Conservation (phyloP, 2,797 vertebrate species). For the Lacerta viridis region DNA sequence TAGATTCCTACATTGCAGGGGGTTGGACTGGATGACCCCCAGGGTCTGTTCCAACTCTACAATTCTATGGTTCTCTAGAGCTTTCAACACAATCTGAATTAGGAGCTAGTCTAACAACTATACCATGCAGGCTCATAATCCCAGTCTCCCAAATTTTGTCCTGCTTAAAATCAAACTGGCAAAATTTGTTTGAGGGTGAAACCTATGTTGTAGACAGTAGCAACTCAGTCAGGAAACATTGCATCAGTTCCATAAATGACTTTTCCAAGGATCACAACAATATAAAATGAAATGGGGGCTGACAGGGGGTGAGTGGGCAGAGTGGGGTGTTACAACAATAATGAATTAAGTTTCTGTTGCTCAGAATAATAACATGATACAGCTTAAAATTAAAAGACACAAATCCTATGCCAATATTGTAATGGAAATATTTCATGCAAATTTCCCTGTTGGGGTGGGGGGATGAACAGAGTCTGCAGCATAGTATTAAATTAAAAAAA, state of each 20-base stretch:
- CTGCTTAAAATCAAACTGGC: too few species aligned
- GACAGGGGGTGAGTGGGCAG: not conserved
- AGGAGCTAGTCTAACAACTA: too few species aligned
- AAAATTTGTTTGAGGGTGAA: too few species aligned
- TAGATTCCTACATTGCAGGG: too few species aligned
- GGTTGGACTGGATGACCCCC: too few species aligned
- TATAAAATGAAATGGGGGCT: not conserved
- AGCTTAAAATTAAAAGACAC: not conserved
- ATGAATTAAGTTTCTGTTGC: conserved; percentile 33
- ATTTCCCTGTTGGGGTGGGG: not conserved
- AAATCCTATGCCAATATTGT: not conserved
- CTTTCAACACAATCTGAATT: too few species aligned
- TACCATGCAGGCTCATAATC: too few species aligned
- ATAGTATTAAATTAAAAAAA: not conserved
- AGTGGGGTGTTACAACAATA: not conserved
- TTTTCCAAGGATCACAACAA: not conserved
- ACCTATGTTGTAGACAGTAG: too few species aligned
- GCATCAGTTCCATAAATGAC: not conserved
- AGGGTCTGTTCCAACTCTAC: too few species aligned
- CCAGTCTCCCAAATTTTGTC: too few species aligned
- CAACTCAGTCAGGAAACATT: not conserved
- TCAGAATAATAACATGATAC: not conserved
- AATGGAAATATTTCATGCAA: not conserved
- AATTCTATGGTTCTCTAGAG: too few species aligned
- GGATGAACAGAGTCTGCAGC: not conserved